Evolutionary conservation across 2,113 vertebrate species (phyloP), one percentile per base, ranked within the genome.

Genomic region (Triplophysa dalaica): DNA sequence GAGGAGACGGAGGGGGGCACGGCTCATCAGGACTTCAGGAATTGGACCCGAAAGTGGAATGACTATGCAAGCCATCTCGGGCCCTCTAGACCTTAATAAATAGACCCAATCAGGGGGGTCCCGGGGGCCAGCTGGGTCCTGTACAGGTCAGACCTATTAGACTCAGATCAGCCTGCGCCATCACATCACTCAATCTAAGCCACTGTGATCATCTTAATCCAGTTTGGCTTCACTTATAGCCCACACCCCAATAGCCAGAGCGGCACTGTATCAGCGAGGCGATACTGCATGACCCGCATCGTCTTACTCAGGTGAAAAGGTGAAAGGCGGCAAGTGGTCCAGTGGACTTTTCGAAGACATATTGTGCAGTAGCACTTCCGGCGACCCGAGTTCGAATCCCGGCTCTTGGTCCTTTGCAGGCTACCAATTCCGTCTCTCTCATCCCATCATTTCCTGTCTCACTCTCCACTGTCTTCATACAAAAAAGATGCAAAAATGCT

Each of bases 71-170:
- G 86, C 86, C 77, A 43, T 88, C 83, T 78, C 82, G 77, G 86
- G 86, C 87, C 79, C 89, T 85, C 72, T 82, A 77, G 65, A 52
- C 77, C 67, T 48, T 92, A 92, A 92, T 91, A 92, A 93, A 93
- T 92, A 87, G 90, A 88, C 84, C 88, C 91, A 91, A 93, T 93
- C 90, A 92, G 89, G 85, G 83, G 87, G 75, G 85, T 90, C 89
- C 87, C 85, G 87, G 84, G 82, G 90, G 91, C 89, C 91, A 93
- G 90, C 90, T 93, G 92, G 90, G 92, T 92, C 91, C 91, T 88
- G 33, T 84, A 86, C 88, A 89, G 92, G 92, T 93, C 92, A 93
- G 90, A 91, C 88, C 90, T 88, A 92, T 93, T 89, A 91, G 92
- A 89, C 88, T 91, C 88, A 87, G 89, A 92, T 93, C 92, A 93